Evolutionary conservation across 2,113 vertebrate species (phyloP), one percentile per base, ranked within the genome.

Genomic region (Perca fluviatilis): DNA sequence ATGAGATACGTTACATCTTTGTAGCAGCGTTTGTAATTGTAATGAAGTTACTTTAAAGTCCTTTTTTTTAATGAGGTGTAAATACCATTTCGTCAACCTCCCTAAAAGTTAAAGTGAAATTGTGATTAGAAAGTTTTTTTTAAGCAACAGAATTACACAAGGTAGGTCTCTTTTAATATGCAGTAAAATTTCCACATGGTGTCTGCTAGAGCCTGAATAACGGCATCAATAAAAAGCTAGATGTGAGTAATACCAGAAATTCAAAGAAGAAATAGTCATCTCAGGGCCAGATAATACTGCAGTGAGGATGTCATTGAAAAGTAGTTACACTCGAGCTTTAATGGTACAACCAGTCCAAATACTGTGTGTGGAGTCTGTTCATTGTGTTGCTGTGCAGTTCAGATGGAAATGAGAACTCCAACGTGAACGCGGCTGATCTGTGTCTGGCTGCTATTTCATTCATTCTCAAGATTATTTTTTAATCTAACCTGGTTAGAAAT

Each of bases 401-500:
- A 23, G 25, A 36, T 65, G 60, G 14, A 14, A 58, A 40, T 54
- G 9, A n/a, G 46, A 67, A 19, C 16, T 67, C 23, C 23, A 33
- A n/a, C 16, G n/a, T 5, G 30, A 6, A 51, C 23, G 72, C 33
- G 21, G 14, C 72, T 36, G 72, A 27, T 62, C 23, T 25, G 63
- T 53, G 67, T 71, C 15, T 14, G 62, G n/a, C 40, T 56, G 57
- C 11, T 36, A 5, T 16, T 74, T 61, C 56, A 75, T 51, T 73
- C 54, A 57, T 46, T 46, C 23, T 57, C 9, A 3, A 58, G 75
- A 79, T 56, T 11, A 65, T 64, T 82, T 82, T 83, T 77, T 27
- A 80, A 65, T 79, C 49, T 23, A 49, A 63, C 21, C 6, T 65
- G 25, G 46, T 60, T 4, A 14, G 6, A 71, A 5, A 57, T n/a